phyloP scores from a whole-genome alignment of 2,797 vertebrate species.

The Cichlasoma orientale region DNA sequence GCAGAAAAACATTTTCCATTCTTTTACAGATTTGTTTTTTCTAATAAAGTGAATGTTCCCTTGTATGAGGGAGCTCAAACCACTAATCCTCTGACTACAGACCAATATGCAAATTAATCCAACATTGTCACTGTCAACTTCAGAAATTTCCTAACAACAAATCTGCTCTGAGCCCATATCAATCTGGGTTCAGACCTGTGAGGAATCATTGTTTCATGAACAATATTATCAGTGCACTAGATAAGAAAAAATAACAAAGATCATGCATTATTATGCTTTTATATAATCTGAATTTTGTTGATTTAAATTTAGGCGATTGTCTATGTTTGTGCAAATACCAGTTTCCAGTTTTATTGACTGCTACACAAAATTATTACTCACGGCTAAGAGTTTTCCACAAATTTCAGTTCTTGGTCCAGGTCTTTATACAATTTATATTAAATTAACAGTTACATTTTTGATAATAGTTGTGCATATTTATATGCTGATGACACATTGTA shows the following conservation, averaged over 20 bases:
- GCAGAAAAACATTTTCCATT: neutral
- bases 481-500: neutral
- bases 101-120: neutral
- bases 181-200: neutral
- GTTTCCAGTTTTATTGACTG: neutral
- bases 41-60: neutral
- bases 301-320: neutral
- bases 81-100: neutral
- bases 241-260: neutral
- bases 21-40: neutral
- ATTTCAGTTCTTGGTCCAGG: neutral
- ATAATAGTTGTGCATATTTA: neutral
- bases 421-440: too few relatives aligned
- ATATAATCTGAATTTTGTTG: neutral
- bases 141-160: neutral
- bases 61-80: neutral
- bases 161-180: neutral
- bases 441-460: neutral
- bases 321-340: neutral
- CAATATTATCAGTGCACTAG: neutral
- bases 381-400: neutral
- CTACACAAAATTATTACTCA: neutral
- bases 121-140: neutral
- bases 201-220: neutral
- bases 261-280: neutral